Base-by-base conservation (phyloP, 2,888 invertebrate species). In the Chrysolina haemoptera region DNA sequence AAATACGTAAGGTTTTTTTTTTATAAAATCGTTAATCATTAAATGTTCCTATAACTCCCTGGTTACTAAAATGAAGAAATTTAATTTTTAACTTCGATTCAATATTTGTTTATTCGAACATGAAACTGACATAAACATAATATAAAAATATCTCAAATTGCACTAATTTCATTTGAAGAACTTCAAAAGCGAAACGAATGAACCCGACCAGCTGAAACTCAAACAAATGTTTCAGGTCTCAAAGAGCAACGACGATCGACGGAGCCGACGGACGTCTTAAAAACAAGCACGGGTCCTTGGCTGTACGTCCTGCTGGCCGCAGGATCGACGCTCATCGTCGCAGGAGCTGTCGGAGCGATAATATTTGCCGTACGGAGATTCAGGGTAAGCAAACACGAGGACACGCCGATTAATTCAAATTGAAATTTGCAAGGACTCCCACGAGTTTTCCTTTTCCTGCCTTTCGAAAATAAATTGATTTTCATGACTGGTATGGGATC, bases 191-290 rank as follows among this genome's bases (percentile, higher is more conserved):
- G 10, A 48, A 48, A 10, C 20, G 20, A 53, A 53, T 48, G 11
- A 48, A 14, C 16, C n/a, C 48, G 18, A 27, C 59, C 22, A 59
- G 14, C 12, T 27, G n/a, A 12, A 53, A n/a, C 27, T 22, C 18
- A 63, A 35, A 62, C 50, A 46, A 59, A 62, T 48, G 46, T 67
- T 62, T 40, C 41, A 79, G 88, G 89, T 55, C 84, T 89, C 74
- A 89, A 88, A 76, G 88, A 88, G 78, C 89, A 89, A 71, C 84
- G 89, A 48, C 84, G 89, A 70, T 88, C 87, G 11, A 88, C 88
- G n/a, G 82, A 81, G 70, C 85, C 86, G 11, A 75, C 79, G 5
- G 85, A 85, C 62, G 71, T 74, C 43, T 77, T 78, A 41, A 80
- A 78, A 69, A 72, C 77, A 14, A 73, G 80, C 10, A 78, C 81